A percentile compares a stretch with the other conserved stretches of the same genome.
These are phyloP conservation scores for Chymomyza costata DNA, from an alignment of 1,140 invertebrate genomes.

Conservation along the genomic window DNA sequence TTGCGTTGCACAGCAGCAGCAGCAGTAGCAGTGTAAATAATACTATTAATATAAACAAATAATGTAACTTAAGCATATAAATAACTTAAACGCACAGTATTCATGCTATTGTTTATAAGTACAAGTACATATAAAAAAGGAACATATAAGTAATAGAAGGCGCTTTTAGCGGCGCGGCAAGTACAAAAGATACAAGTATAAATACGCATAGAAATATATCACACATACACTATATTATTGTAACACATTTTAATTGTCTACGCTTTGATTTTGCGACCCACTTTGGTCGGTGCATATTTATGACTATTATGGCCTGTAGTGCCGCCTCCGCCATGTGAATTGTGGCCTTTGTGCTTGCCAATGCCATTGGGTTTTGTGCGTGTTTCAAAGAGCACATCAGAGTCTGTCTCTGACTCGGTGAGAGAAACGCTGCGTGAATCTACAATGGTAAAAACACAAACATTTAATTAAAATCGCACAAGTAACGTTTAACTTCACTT, in stretches of 20 bases:
- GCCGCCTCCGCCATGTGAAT: conserved; percentile 38
- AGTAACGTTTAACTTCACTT: conserved; percentile 38
- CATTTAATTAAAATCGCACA: not conserved
- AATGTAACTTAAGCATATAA: conserved; percentile 21
- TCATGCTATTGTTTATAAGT: no score
- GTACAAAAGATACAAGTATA: conserved; percentile 50
- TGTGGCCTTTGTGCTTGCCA: conserved; percentile 52
- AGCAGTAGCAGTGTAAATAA: conserved; percentile 18
- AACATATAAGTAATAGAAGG: conserved; percentile 24
- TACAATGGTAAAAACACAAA: conserved; percentile 10
- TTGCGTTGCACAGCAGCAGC: conserved; percentile 43
- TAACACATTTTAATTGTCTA: conserved; percentile 50
- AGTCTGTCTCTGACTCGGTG: conserved; percentile 85
- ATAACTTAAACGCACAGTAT: conserved; percentile 21
- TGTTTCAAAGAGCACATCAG: conserved; percentile 83
- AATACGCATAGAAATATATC: conserved; percentile 47
- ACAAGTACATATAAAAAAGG: conserved; percentile 33
- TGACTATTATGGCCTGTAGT: conserved; percentile 61
- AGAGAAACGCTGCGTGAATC: conserved; percentile 78
- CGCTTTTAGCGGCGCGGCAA: conserved; percentile 24
- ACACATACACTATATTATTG: conserved; percentile 30
- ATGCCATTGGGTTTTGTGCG: conserved; percentile 78
- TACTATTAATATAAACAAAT: conserved; percentile 28
- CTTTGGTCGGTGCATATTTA: conserved; percentile 77
- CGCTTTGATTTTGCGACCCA: conserved; percentile 77